Percentiles rank a stretch among this genome's conserved stretches.
These are phyloP conservation scores for Liopterus haemorrhoidalis DNA, from an alignment of 2,888 invertebrate species.

Conservation along the genomic window DNA sequence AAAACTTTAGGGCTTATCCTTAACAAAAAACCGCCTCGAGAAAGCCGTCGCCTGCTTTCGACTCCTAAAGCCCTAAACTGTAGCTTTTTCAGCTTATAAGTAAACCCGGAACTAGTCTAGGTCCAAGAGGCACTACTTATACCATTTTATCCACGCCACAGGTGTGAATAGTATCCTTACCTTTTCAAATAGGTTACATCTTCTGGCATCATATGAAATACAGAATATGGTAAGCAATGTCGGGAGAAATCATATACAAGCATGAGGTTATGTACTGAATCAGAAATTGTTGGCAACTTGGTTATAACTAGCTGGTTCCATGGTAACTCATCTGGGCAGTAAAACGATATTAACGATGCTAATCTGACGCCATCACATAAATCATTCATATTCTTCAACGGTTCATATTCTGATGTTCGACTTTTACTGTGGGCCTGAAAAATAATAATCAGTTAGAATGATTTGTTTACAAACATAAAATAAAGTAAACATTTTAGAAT, in stretches of 20 bases:
- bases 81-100: too few relatives aligned
- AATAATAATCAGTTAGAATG: background rate
- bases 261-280: constrained; percentile 86
- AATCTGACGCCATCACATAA: constrained; percentile 87
- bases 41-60: too few relatives aligned
- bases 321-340: constrained; percentile 75
- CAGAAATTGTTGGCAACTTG: constrained; percentile 72
- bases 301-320: constrained; percentile 61
- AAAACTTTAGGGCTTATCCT: too few relatives aligned
- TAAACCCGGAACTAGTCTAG: too few relatives aligned
- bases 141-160: too few relatives aligned
- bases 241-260: constrained; percentile 83
- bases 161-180: constrained; percentile 51
- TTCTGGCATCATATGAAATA: constrained; percentile 92
- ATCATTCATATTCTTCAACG: constrained; percentile 74
- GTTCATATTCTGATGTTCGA: constrained; percentile 57
- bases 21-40: too few relatives aligned
- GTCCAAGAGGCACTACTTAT: too few relatives aligned
- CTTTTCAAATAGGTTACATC: constrained; percentile 91
- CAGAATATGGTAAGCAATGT: constrained; percentile 75
- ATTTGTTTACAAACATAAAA: background rate
- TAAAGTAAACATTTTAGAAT: background rate
- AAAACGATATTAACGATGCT: constrained; percentile 82
- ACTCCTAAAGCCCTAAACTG: too few relatives aligned
- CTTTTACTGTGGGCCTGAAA: constrained; percentile 51